Percentiles rank a stretch among this genome's conserved stretches.
Conservation (phyloP, 2,797 vertebrate species). For the Pristis pectinata region DNA sequence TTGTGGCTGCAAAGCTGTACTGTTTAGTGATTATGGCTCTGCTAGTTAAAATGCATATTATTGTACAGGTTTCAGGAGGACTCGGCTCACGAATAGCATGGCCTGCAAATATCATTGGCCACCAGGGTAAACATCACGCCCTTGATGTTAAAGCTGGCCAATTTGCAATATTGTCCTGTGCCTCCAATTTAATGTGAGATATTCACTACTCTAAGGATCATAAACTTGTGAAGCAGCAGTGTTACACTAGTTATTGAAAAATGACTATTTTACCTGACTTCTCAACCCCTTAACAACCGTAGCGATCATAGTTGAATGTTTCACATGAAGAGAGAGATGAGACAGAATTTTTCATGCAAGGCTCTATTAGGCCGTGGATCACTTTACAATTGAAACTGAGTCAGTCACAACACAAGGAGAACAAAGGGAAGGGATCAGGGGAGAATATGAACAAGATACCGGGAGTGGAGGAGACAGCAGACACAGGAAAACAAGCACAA, state of each 20-base stretch:
- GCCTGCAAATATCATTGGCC: neutral
- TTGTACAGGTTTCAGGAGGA: too few species aligned
- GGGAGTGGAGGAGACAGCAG: neutral
- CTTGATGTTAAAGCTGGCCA: neutral
- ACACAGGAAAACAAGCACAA: neutral
- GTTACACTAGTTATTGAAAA: neutral
- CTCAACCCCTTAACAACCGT: neutral
- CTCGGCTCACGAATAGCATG: neutral
- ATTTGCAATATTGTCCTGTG: neutral
- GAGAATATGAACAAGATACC: neutral
- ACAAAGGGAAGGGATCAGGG: neutral
- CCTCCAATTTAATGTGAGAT: neutral
- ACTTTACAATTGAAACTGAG: neutral
- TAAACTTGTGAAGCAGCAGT: neutral
- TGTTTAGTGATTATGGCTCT: neutral
- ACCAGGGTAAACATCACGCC: neutral
- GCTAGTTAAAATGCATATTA: neutral
- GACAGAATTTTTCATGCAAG: conserved; percentile 18
- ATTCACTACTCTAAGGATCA: neutral
- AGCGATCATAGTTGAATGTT: neutral
- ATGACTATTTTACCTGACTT: neutral
- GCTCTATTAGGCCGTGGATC: neutral
- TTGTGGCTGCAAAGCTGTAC: too few species aligned
- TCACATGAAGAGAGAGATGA: neutral
- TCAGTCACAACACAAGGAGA: neutral